phyloP scores from a whole-genome alignment of 2,797 vertebrate species.

The Calcarius lapponicus region DNA sequence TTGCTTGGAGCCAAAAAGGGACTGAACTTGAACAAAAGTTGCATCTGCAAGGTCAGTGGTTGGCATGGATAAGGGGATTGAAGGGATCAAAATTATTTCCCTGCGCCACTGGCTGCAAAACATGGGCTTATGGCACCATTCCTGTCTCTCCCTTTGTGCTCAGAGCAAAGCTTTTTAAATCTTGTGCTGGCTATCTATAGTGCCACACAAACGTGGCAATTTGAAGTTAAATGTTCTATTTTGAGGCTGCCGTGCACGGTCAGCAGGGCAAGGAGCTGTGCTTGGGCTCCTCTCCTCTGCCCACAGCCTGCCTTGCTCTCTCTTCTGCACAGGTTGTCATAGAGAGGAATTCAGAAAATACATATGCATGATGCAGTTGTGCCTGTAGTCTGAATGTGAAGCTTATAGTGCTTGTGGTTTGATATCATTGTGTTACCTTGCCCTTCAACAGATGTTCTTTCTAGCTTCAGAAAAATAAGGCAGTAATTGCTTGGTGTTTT shows the following conservation, averaged over 20 bases:
- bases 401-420: not conserved
- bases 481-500: not conserved
- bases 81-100: slow-evolving; percentile 61
- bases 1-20: slow-evolving; percentile 51
- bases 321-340: not conserved
- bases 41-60: slow-evolving; percentile 51
- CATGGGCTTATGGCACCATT: slow-evolving; percentile 57
- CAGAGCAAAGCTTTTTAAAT: slow-evolving; percentile 58
- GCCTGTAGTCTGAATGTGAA: not conserved
- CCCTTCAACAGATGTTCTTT: not conserved
- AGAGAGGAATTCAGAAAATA: not conserved
- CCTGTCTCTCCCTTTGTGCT: slow-evolving; percentile 52
- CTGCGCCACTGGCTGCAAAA: slow-evolving; percentile 55
- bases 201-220: slow-evolving; percentile 36
- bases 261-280: not conserved
- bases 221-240: slow-evolving; percentile 51
- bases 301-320: not conserved
- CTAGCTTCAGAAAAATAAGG: not conserved
- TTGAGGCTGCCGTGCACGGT: not conserved
- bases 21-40: slow-evolving; percentile 55
- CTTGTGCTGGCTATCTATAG: slow-evolving; percentile 42
- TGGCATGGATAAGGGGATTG: slow-evolving; percentile 66
- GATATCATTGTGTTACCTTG: not conserved
- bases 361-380: not conserved
- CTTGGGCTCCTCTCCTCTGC: not conserved